phyloP scores from a whole-genome alignment of 2,113 vertebrate genomes.

The Corythoichthys haematopterus region DNA sequence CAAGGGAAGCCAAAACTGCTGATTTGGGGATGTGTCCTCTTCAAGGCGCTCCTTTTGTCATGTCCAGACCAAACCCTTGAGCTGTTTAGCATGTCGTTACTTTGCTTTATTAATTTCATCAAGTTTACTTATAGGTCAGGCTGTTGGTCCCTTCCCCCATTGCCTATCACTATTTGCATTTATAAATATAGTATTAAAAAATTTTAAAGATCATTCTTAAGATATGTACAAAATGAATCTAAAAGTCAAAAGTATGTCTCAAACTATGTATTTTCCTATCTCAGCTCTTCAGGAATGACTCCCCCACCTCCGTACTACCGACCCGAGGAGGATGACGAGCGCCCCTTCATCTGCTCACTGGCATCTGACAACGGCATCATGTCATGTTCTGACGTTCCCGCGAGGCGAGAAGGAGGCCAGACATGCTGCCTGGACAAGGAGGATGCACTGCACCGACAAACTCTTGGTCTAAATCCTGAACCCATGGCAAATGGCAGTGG shows the following conservation, averaged over 20 bases:
- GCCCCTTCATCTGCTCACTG: constrained; percentile 96
- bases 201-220: background rate
- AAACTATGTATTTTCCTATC: background rate
- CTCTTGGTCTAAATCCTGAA: constrained; percentile 76
- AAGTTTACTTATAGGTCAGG: constrained; percentile 16
- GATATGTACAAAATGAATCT: no score
- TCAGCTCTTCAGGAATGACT: constrained; percentile 85
- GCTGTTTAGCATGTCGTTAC: constrained; percentile 16
- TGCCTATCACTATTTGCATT: background rate
- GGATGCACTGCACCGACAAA: constrained; percentile 81
- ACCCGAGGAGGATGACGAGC: constrained; percentile 90
- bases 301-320: constrained; percentile 89
- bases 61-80: constrained; percentile 1
- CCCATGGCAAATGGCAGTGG: constrained; percentile 68
- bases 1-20: background rate
- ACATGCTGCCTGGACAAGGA: constrained; percentile 95
- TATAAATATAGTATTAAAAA: background rate
- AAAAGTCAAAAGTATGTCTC: background rate
- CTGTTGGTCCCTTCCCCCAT: background rate
- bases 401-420: constrained; percentile 83
- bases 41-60: constrained; percentile 5
- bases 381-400: constrained; percentile 88
- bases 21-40: background rate
- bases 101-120: constrained; percentile 18
- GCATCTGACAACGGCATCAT: constrained; percentile 94